phyloP scores from a whole-genome alignment of 2,888 invertebrate species.

The Ochropleura plecta region DNA sequence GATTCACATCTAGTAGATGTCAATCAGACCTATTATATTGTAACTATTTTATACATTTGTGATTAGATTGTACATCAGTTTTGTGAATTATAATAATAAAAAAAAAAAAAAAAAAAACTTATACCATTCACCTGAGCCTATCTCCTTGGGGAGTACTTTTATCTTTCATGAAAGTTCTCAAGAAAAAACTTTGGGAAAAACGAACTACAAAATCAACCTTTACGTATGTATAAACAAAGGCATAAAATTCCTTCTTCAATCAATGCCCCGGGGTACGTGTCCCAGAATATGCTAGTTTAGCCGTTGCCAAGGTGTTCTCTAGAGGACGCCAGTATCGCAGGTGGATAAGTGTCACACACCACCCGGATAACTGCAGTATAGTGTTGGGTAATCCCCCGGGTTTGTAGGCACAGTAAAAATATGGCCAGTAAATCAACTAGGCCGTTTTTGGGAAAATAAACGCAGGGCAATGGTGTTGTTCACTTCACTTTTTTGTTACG shows the following conservation, averaged over 20 bases:
- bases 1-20: too few species aligned
- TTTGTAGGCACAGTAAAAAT: not conserved
- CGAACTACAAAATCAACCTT: not conserved
- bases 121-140: not conserved
- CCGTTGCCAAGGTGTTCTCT: slow-evolving; percentile 27
- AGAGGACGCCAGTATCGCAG: slow-evolving; percentile 27
- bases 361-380: slow-evolving; percentile 30
- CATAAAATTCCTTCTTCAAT: slow-evolving; percentile 15
- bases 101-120: too few species aligned
- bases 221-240: slow-evolving; percentile 6
- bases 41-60: too few species aligned
- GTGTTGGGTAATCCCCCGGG: slow-evolving; percentile 25
- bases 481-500: not conserved
- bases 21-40: too few species aligned
- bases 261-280: slow-evolving; percentile 4
- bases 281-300: slow-evolving; percentile 7
- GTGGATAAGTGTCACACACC: slow-evolving; percentile 37
- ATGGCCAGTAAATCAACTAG: not conserved
- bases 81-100: too few species aligned
- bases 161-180: not conserved
- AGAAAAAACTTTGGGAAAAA: not conserved
- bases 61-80: too few species aligned
- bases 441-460: not conserved
- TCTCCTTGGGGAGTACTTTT: not conserved
- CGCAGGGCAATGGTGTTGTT: too few species aligned